Base-by-base conservation (phyloP, 2,888 invertebrate genomes). In the Operophtera brumata region DNA sequence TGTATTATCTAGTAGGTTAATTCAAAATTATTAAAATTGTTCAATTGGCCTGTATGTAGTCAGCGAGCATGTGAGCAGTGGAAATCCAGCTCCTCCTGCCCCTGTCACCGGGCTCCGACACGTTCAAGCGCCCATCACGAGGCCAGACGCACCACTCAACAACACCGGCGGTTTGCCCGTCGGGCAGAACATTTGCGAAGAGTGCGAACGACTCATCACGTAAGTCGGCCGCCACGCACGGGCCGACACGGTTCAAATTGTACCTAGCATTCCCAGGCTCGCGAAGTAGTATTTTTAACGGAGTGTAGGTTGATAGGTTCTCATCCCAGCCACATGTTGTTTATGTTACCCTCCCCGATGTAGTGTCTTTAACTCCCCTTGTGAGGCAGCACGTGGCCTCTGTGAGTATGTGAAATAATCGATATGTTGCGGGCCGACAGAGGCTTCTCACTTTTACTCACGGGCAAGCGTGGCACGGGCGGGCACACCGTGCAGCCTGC, bases 171-270 rank as follows among this genome's bases (percentile, higher is more conserved):
- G 94, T 78, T 92, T 96, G 71, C 95, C 95, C 70, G 93, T 96
- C 70, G 95, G 96, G 77, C 96, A 97, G 91, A 97, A 97, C 91
- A 95, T 97, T 88, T 99, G 99, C 92, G 96, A 96, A 70, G 97
- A 97, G 81, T 99, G 99, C 92, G 98, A 98, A 87, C 94, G 98
- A 78, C 94, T 98, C 79, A 98, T 99, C 91, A 96, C 97, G 98
- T 99, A 95, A 97, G 97, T 95, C 92, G 93, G 78, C 90, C 92
- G 74, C 87, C 86, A 70, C 91, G 91, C 68, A 86, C 92, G 92
- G 86, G 92, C 93, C 75, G 91, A 93, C 85, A 93, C 93, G 82
- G 93, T 93, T 90, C 91, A 82, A 91, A 92, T 87, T 47, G 50
- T 59, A 59, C 42, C 45, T 61, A 58, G 64, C 46, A 50, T 57